Evolutionary conservation across 2,888 invertebrate genomes (phyloP).

Genomic region (Epicampocera succincta): DNA sequence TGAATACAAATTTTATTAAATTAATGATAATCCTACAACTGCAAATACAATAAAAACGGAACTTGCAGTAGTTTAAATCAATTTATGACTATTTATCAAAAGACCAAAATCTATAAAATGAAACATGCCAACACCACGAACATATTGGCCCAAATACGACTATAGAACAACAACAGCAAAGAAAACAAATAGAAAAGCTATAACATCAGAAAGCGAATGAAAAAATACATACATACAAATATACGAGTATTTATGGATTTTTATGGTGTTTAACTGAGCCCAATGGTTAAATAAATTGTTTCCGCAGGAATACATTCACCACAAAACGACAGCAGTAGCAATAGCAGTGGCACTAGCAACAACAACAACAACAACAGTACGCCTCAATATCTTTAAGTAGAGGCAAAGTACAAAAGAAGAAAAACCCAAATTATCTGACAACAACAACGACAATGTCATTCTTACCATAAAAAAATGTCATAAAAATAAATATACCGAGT

Average conservation of each 20-base stretch:
- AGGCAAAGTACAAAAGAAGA: not conserved
- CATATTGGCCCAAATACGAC: not conserved
- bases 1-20: not conserved
- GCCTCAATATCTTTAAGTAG: not conserved
- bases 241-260: conserved; percentile 60
- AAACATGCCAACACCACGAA: conserved; percentile 21
- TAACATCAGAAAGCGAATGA: conserved; percentile 49
- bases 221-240: not conserved
- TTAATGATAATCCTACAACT: conserved; percentile 29
- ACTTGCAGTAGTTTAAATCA: conserved; percentile 59
- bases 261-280: conserved; percentile 55
- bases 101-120: conserved; percentile 49
- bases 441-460: conserved; percentile 56
- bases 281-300: conserved; percentile 66
- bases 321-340: conserved; percentile 15
- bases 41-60: conserved; percentile 38
- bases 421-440: conserved; percentile 7
- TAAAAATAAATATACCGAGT: conserved; percentile 40
- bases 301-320: conserved; percentile 65
- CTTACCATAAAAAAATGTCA: conserved; percentile 45
- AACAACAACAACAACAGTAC: conserved; percentile 7
- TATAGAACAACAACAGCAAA: not conserved
- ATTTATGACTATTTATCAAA: conserved; percentile 62
- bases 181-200: conserved; percentile 8
- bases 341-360: conserved; percentile 26